These are phyloP conservation scores for Anodontia alba DNA, from an alignment of 2,888 invertebrate species.

Conservation along the genomic window DNA sequence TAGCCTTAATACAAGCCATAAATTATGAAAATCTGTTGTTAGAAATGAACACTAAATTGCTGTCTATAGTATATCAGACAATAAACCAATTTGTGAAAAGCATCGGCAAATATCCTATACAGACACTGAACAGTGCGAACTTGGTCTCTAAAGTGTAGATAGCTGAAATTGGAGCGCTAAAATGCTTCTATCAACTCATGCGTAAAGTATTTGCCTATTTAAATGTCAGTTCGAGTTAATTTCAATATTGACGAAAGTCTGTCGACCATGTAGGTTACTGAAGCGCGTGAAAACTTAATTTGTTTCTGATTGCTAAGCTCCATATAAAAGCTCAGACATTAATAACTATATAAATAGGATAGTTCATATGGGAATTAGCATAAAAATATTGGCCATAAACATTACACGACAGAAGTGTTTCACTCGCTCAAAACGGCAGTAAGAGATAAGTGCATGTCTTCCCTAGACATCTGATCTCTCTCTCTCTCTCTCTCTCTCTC, in stretches of 20 bases:
- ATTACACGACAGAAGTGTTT: too few species aligned
- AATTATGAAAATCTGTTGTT: background rate
- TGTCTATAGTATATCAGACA: background rate
- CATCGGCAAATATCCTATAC: background rate
- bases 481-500: too few species aligned
- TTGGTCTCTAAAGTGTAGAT: background rate
- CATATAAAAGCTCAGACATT: too few species aligned
- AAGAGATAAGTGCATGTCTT: too few species aligned
- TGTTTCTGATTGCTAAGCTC: too few species aligned
- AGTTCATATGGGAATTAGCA: too few species aligned
- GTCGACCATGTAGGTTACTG: background rate
- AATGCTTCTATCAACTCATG: background rate
- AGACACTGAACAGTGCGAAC: background rate
- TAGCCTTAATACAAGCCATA: background rate
- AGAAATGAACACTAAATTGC: background rate
- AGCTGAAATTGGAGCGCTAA: background rate
- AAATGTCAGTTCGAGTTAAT: background rate
- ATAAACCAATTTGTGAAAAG: constrained; percentile 1
- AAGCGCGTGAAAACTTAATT: too few species aligned
- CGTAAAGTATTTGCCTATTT: background rate
- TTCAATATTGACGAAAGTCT: background rate
- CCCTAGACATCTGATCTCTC: too few species aligned
- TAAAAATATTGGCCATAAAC: too few species aligned
- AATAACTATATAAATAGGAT: too few species aligned
- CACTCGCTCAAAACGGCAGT: too few species aligned